Evolutionary conservation across 2,113 vertebrate genomes (phyloP).

Genomic region (Ochotona curzoniae): DNA sequence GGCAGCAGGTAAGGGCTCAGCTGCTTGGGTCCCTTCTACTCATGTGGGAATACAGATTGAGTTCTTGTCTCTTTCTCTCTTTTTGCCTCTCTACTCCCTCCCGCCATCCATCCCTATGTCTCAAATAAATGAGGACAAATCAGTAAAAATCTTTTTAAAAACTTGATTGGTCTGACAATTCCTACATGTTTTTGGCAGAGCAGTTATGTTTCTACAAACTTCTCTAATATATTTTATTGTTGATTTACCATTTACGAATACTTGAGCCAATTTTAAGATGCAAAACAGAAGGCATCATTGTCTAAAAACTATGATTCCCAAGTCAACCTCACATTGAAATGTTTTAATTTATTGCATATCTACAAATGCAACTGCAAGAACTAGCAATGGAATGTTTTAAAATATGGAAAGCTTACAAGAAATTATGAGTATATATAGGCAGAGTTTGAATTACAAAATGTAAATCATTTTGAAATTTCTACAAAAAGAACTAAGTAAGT

Average conservation of each 20-base stretch:
- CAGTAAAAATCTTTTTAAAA: too few relatives aligned
- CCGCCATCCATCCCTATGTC: too few relatives aligned
- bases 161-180: too few relatives aligned
- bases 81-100: too few relatives aligned
- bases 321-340: constrained; percentile 22
- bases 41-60: too few relatives aligned
- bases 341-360: not conserved
- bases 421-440: not conserved
- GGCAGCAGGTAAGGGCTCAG: too few relatives aligned
- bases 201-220: not conserved
- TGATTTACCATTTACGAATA: not conserved
- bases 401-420: not conserved
- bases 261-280: constrained; percentile 28
- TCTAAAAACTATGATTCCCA: not conserved
- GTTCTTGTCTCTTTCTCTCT: too few relatives aligned
- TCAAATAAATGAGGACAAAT: too few relatives aligned
- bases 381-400: constrained; percentile 22
- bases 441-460: not conserved
- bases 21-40: too few relatives aligned
- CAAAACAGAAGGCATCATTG: not conserved
- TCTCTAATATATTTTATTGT: not conserved
- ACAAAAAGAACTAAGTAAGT: not conserved
- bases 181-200: not conserved
- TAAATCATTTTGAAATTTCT: constrained; percentile 25
- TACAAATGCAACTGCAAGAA: not conserved